Conservation (phyloP, 2,113 vertebrate genomes). For the Martes martes region DNA sequence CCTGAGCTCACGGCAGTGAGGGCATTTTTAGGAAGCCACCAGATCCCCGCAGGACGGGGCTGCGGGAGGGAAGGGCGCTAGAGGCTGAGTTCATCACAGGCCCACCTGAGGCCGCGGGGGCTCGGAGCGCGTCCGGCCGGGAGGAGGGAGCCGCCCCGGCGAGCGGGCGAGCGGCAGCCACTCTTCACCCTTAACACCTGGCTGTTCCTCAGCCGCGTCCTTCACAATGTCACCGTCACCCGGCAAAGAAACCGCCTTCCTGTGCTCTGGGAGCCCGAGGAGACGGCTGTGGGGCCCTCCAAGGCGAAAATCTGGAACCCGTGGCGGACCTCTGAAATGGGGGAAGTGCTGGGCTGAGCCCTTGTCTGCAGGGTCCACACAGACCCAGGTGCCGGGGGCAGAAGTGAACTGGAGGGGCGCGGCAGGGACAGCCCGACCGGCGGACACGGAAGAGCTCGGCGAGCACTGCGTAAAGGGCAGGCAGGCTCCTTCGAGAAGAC, state of each 20-base stretch:
- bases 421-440: rapidly evolving
- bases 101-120: background rate
- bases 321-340: background rate
- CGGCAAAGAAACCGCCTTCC: background rate
- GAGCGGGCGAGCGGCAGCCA: rapidly evolving
- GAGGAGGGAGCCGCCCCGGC: rapidly evolving
- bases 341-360: background rate
- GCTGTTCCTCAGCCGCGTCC: background rate
- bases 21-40: too few relatives aligned
- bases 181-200: too few relatives aligned
- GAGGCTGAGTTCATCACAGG: background rate
- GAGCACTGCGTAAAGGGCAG: background rate
- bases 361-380: background rate
- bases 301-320: background rate
- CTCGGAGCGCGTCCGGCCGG: background rate
- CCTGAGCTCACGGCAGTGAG: background rate
- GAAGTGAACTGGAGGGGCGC: background rate
- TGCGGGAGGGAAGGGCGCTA: background rate
- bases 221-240: background rate
- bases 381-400: too few relatives aligned
- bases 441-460: background rate
- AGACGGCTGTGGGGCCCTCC: background rate
- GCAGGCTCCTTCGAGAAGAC: background rate
- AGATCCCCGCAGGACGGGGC: background rate
- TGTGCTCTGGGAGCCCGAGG: background rate